Percentiles rank a stretch among this genome's conserved stretches.
phyloP scores from a whole-genome alignment of 2,888 invertebrate genomes.

The Scaptomyza flava region DNA sequence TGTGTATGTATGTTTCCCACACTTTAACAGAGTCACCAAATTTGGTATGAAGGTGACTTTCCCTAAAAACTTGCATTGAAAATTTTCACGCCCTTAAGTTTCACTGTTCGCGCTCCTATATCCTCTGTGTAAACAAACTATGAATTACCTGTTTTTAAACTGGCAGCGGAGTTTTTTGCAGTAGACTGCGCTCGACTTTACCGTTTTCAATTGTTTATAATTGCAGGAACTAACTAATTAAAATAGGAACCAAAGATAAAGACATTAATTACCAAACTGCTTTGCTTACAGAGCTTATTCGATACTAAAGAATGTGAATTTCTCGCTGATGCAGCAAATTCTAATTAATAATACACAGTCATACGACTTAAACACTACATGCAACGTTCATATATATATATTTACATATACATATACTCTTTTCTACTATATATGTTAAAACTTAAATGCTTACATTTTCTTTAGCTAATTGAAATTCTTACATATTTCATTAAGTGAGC shows the following conservation, averaged over 20 bases:
- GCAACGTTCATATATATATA: not conserved
- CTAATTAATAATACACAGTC: constrained; percentile 63
- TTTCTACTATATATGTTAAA: constrained; percentile 1
- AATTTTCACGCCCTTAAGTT: no score
- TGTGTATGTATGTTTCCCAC: no score
- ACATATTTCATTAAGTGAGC: constrained; percentile 33
- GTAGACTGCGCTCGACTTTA: no score
- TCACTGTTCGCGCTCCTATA: no score
- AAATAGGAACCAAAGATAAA: constrained; percentile 47
- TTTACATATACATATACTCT: not conserved
- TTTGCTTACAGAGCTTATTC: constrained; percentile 30
- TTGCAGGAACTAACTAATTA: constrained; percentile 46
- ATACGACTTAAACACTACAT: constrained; percentile 28
- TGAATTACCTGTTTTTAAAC: no score
- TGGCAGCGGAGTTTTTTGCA: no score
- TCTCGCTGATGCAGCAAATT: constrained; percentile 59
- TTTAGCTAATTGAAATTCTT: constrained; percentile 63
- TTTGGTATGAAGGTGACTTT: no score
- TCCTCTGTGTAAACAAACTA: no score
- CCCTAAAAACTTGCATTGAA: no score
- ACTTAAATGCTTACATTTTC: constrained; percentile 55
- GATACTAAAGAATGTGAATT: constrained; percentile 27
- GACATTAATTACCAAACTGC: constrained; percentile 56
- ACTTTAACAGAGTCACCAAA: no score
- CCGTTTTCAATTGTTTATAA: no score